phyloP scores from a whole-genome alignment of 2,797 vertebrate genomes.

The Notolabrus celidotus region DNA sequence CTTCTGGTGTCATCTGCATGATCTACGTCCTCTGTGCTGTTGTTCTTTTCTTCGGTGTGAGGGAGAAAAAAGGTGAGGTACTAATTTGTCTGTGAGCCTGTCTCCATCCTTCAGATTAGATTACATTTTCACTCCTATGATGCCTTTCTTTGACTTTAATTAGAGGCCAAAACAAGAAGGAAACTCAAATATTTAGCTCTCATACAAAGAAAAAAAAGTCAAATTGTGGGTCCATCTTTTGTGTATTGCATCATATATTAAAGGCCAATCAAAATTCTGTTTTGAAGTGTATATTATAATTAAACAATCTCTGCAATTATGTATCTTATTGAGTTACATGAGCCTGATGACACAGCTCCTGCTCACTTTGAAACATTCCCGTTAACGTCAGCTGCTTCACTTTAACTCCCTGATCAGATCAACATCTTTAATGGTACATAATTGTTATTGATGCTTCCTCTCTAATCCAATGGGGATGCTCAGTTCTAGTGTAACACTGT shows the following conservation, averaged over 20 bases:
- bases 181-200: no score
- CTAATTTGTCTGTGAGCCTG: background rate
- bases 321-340: no score
- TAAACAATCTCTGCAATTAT: no score
- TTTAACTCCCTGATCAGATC: background rate
- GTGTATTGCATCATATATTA: background rate
- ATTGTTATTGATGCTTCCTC: background rate
- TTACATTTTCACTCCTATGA: background rate
- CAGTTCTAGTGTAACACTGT: background rate
- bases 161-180: background rate
- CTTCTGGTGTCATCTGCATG: conserved; percentile 90
- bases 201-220: background rate
- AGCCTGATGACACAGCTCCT: background rate
- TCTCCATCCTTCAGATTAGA: background rate
- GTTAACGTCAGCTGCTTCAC: background rate
- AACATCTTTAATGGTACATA: conserved; percentile 19
- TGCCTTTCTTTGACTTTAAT: background rate
- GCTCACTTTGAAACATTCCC: background rate
- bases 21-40: conserved; percentile 93
- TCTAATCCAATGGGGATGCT: conserved; percentile 9
- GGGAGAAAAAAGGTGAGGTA: conserved; percentile 89
- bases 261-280: no score
- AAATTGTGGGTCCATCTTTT: background rate
- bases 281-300: no score
- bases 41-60: conserved; percentile 89